Evolutionary conservation across 1,140 invertebrate genomes (phyloP).

Genomic region (Aphelinus certus): DNA sequence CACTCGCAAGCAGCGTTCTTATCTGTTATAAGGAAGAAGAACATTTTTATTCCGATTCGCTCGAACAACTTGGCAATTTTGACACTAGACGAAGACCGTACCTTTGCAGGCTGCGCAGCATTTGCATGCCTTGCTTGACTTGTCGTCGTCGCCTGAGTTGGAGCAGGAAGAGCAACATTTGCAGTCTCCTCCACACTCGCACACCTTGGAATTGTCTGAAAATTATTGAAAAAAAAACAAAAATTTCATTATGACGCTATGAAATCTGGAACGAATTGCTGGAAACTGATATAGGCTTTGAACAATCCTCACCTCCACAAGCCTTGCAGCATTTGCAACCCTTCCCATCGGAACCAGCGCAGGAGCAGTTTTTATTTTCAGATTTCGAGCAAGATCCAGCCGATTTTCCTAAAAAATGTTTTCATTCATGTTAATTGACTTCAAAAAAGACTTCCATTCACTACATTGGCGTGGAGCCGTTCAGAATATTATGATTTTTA

Average conservation of each 20-base stretch:
- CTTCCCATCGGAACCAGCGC: too few species aligned
- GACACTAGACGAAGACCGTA: neutral
- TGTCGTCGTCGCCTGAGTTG: neutral
- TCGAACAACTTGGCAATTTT: too few species aligned
- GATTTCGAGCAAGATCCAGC: neutral
- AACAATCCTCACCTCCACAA: slow-evolving; percentile 8
- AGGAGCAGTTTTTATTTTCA: neutral
- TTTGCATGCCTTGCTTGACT: slow-evolving; percentile 3
- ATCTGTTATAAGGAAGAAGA: too few species aligned
- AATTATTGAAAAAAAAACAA: neutral
- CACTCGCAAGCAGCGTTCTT: neutral
- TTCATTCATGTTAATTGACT: too few species aligned
- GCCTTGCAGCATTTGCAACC: slow-evolving; percentile 25
- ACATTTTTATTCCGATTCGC: too few species aligned
- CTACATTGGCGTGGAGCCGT: too few species aligned
- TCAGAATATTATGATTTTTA: too few species aligned
- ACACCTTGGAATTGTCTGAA: neutral
- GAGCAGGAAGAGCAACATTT: slow-evolving; percentile 5
- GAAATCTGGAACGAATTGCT: neutral
- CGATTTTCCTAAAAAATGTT: neutral
- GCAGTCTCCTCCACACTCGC: slow-evolving; percentile 13
- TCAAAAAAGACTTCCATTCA: too few species aligned
- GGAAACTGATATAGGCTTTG: neutral
- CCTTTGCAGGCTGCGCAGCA: slow-evolving; percentile 24
- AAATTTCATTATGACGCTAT: neutral